Evolutionary conservation across 2,113 vertebrate genomes (phyloP), one percentile per base, ranked within the genome.

Genomic region (Xyrauchen texanus): DNA sequence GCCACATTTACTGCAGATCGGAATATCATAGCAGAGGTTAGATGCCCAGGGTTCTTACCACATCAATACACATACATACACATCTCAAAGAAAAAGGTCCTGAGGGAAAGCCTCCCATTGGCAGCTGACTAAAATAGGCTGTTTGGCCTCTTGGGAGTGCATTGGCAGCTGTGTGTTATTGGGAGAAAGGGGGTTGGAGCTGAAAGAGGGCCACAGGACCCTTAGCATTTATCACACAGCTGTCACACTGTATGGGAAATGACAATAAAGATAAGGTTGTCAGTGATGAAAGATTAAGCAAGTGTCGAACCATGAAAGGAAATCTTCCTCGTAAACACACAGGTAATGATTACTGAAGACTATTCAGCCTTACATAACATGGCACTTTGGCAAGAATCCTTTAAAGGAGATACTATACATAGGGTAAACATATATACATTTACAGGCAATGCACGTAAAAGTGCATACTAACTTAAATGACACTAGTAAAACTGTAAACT

Each of bases 1-100:
- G 15, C 95, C 95, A 87, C 95, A 95, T 85, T 95, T 96, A 88
- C 95, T 68, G 51, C 15, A 80, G 80, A 84, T 7, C 49, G 78
- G 60, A 55, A 49, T 4, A 75, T 47, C 45, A 62, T 10, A 63
- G 7, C 15, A 74, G 16, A 74, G 16, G 71, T 74, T 74, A 74
- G 71, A 82, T n/a, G 11, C 45, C 58, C 16, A 13, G 10, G 46
- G 9, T 62, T 72, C n/a, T 34, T 45, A 49, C 63, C 16, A 78
- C 47, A 82, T 52, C 47, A n/a, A 77, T 16, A 71, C n/a, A 77
- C 74, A 77, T n/a, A 69, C 47, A 58, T 45, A 77, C 47, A 57
- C 60, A 88, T 81, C 76, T 69, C 83, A 15, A 87, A 8, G 47
- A 4, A 49, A 6, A 49, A 8, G 6, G 8, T 49, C 47, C 8